phyloP scores from a whole-genome alignment of 2,888 invertebrate genomes.

The Arrhopalites spinosus region DNA sequence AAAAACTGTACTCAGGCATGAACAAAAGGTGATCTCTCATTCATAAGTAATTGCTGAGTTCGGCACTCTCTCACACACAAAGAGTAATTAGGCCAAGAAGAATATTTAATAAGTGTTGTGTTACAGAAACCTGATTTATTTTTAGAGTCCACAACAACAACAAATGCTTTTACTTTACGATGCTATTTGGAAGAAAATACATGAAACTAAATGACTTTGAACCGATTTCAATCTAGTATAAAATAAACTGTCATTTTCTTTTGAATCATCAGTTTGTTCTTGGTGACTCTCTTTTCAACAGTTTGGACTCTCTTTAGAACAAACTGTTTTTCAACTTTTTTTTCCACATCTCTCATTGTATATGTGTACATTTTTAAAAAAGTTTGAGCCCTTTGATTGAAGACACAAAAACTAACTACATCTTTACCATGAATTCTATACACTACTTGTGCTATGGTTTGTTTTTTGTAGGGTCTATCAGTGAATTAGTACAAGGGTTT shows the following conservation, averaged over 20 bases:
- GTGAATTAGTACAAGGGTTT: not conserved
- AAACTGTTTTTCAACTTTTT: too few relatives aligned
- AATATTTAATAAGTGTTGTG: constrained; percentile 10
- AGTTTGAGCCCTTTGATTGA: too few relatives aligned
- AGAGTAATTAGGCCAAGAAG: not conserved
- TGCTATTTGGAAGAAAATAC: not conserved
- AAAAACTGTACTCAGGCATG: not conserved
- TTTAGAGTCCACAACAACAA: not conserved
- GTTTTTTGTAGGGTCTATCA: not conserved
- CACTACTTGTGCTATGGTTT: not conserved
- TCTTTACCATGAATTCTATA: not conserved
- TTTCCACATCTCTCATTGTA: too few relatives aligned
- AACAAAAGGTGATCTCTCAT: not conserved
- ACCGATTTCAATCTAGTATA: constrained; percentile 16
- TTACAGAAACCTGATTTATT: constrained; percentile 31
- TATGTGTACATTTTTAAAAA: too few relatives aligned
- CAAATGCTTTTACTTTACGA: constrained; percentile 9
- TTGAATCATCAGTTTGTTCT: constrained; percentile 11
- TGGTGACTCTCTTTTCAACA: too few relatives aligned
- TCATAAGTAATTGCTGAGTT: not conserved
- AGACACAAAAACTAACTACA: too few relatives aligned
- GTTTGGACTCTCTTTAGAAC: not conserved
- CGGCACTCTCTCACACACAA: not conserved
- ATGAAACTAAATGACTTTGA: constrained; percentile 23
- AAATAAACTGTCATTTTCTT: constrained; percentile 8